Evolutionary conservation across 2,113 vertebrate species (phyloP).

Genomic region (Morphnarchus princeps): DNA sequence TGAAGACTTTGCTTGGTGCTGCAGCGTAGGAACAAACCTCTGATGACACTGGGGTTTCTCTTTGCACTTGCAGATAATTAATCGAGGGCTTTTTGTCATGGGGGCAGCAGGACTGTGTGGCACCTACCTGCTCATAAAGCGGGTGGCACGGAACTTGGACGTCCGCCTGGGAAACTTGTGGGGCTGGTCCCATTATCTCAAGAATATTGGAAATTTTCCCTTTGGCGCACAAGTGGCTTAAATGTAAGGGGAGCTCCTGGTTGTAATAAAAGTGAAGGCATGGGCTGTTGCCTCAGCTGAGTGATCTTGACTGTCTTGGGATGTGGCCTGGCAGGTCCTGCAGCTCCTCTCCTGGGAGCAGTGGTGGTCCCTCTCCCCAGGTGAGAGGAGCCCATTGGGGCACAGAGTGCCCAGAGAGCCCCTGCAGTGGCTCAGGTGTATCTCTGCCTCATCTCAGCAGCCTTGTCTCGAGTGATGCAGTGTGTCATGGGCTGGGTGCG

Average conservation of each 20-base stretch:
- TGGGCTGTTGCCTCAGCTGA: not conserved
- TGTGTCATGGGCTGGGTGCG: not conserved
- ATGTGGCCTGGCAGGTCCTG: not conserved
- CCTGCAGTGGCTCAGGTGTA: not conserved
- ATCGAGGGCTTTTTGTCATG: conserved; percentile 70
- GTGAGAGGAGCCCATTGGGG: not conserved
- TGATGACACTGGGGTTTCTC: not conserved
- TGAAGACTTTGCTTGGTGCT: not conserved
- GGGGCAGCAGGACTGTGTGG: conserved; percentile 61
- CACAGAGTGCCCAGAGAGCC: not conserved
- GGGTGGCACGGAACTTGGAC: conserved; percentile 19
- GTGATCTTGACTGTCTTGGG: not conserved
- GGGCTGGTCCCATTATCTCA: conserved; percentile 56
- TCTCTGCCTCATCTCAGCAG: not conserved
- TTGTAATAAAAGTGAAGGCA: not conserved
- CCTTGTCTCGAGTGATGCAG: not conserved
- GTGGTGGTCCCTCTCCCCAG: not conserved
- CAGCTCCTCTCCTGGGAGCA: not conserved
- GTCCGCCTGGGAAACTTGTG: conserved; percentile 60
- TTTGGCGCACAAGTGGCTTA: not conserved
- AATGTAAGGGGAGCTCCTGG: not conserved
- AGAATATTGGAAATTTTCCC: not conserved
- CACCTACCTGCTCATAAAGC: conserved; percentile 70
- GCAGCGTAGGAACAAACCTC: not conserved
- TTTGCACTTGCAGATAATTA: conserved; percentile 77